Evolutionary conservation across 1,140 invertebrate genomes (phyloP).

Genomic region (Cyclargus thomasi): DNA sequence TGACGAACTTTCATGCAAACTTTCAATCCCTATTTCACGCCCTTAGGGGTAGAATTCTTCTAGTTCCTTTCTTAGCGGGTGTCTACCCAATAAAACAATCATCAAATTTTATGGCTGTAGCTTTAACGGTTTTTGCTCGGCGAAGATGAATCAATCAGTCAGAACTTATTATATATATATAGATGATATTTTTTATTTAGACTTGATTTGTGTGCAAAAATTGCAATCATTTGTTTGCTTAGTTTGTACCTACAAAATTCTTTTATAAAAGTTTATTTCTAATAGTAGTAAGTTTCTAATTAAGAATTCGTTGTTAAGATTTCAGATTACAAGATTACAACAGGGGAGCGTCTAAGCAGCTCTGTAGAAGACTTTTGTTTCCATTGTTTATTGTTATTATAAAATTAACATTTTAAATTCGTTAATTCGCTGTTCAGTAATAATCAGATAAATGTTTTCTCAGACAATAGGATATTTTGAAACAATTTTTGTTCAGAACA

Average conservation of each 20-base stretch:
- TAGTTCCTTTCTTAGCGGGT: too few relatives aligned
- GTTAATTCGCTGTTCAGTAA: slow-evolving; percentile 6
- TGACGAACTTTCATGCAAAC: too few relatives aligned
- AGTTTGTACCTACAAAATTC: neutral
- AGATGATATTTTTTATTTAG: too few relatives aligned
- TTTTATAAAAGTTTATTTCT: neutral
- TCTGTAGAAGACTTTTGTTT: slow-evolving; percentile 47
- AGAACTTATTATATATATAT: too few relatives aligned
- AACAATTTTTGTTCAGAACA: slow-evolving; percentile 5
- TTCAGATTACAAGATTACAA: slow-evolving; percentile 71
- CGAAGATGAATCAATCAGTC: too few relatives aligned
- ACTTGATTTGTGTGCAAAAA: too few relatives aligned
- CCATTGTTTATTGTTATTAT: slow-evolving; percentile 27
- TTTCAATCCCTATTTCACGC: too few relatives aligned
- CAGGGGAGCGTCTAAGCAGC: slow-evolving; percentile 40
- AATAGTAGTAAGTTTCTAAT: slow-evolving; percentile 15
- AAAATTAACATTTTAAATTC: slow-evolving; percentile 15
- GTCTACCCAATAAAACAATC: too few relatives aligned
- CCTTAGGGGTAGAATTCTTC: too few relatives aligned
- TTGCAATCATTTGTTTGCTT: too few relatives aligned
- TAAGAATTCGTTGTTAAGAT: slow-evolving; percentile 33
- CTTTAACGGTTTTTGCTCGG: too few relatives aligned
- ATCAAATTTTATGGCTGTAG: too few relatives aligned
- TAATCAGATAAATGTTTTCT: slow-evolving; percentile 15
- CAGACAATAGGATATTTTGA: slow-evolving; percentile 5